A percentile compares a stretch with the other conserved stretches of the same genome.
phyloP scores from a whole-genome alignment of 2,888 invertebrate genomes.

The Nebria salina region DNA sequence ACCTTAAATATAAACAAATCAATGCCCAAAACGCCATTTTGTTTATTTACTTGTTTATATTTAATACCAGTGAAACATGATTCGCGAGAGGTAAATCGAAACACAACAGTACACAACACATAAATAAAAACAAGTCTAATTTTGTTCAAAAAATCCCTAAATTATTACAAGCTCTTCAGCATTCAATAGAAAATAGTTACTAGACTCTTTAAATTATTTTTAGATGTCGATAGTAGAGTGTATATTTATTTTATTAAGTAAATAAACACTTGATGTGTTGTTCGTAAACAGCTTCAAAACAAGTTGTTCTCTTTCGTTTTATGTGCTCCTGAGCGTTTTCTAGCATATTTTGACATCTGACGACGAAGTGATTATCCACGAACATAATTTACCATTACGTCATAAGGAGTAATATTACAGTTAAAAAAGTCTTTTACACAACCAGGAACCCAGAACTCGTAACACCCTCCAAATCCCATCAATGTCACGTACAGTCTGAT shows the following conservation, averaged over 20 bases:
- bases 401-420: not conserved
- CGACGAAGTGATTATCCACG: too few species aligned
- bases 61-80: not conserved
- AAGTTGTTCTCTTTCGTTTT: not conserved
- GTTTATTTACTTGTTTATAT: constrained; percentile 1
- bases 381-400: not conserved
- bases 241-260: not conserved
- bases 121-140: not conserved
- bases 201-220: too few species aligned
- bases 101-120: not conserved
- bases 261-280: not conserved
- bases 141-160: not conserved
- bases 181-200: too few species aligned
- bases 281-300: not conserved
- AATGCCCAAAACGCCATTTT: not conserved
- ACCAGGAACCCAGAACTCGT: not conserved
- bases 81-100: not conserved
- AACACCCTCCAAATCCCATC: not conserved
- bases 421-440: not conserved
- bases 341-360: constrained; percentile 23
- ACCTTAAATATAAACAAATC: not conserved
- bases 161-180: not conserved
- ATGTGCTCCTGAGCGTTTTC: constrained; percentile 12
- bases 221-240: too few species aligned
- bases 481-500: not conserved